Percentiles rank a stretch among this genome's conserved stretches.
phyloP scores from a whole-genome alignment of 2,113 vertebrate species.

The Neodon shergylaensis region DNA sequence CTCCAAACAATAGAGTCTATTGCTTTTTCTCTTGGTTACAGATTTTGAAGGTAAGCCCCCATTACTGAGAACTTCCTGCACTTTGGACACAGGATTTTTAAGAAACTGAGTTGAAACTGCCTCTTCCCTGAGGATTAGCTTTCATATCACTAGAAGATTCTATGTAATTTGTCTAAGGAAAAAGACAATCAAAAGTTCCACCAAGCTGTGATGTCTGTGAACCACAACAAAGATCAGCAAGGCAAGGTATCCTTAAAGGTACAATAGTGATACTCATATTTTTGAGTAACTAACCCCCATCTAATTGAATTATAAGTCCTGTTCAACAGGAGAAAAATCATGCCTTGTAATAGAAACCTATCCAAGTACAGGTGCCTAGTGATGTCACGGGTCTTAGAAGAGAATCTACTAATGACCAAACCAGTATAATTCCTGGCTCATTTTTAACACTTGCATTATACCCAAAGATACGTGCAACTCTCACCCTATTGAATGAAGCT shows the following conservation, averaged over 20 bases:
- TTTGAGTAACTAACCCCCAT: background rate
- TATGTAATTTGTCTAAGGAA: background rate
- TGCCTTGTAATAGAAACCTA: background rate
- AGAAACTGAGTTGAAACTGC: background rate
- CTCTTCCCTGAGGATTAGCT: background rate
- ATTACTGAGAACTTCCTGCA: background rate
- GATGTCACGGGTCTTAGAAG: background rate
- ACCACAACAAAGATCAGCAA: background rate
- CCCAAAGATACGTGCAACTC: background rate
- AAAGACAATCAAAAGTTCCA: background rate
- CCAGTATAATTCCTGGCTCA: background rate
- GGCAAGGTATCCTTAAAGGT: background rate
- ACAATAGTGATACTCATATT: background rate
- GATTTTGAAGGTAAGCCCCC: background rate
- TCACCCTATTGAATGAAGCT: background rate
- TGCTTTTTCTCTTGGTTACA: background rate
- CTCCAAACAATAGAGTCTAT: background rate
- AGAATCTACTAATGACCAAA: background rate
- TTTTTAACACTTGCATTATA: background rate
- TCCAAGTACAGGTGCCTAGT: background rate
- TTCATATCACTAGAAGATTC: background rate
- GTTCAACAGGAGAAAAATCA: background rate
- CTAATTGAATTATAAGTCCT: background rate
- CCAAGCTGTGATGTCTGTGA: background rate
- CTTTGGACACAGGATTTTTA: background rate